Evolutionary conservation across 2,888 invertebrate genomes (phyloP), one percentile per base, ranked within the genome.

Genomic region (Alloscopus bannaensis): DNA sequence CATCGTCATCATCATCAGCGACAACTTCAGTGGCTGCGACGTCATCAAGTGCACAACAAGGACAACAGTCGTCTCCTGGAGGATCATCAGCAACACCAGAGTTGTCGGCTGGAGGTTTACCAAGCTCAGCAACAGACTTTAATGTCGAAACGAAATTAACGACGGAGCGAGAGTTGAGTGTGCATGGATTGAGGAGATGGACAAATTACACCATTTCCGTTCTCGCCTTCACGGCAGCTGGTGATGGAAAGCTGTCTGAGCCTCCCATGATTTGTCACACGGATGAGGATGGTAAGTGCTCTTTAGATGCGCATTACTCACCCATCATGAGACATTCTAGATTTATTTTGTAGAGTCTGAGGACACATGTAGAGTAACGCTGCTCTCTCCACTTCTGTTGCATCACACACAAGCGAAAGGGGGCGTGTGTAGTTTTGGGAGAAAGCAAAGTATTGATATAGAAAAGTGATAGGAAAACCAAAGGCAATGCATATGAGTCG

Each of bases 151-250:
- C 89, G 3, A 95, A 95, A 88, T 92, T 92, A 85, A 93, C 93
- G 85, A 91, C 91, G 2, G 92, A 92, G 1, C 87, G 93, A 42
- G 91, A 93, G 81, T 93, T 93, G 36, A 92, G 92, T 1, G 90
- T 95, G 81, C 93, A 93, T 75, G 93, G 93, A 59, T 90, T 85
- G 16, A 72, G 64, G 42, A 75, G 68, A 62, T 83, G 82, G 80
- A 77, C 84, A 28, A 97, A 97, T 90, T 97, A 97, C 88, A 96
- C 96, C 40, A 94, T 97, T 68, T 94, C 95, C 84, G 95, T 96
- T 40, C 90, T 95, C 87, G 96, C 96, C 8, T 96, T 93, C 88
- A 97, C 97, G 0, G 91, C 93, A 42, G 94, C 94, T 57, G 97
- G 97, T 0, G 97, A 97, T 88, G 97, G 97, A 6, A 93, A 77